Conservation (phyloP, 2,888 invertebrate species). For the Caenorhabditis angaria region DNA sequence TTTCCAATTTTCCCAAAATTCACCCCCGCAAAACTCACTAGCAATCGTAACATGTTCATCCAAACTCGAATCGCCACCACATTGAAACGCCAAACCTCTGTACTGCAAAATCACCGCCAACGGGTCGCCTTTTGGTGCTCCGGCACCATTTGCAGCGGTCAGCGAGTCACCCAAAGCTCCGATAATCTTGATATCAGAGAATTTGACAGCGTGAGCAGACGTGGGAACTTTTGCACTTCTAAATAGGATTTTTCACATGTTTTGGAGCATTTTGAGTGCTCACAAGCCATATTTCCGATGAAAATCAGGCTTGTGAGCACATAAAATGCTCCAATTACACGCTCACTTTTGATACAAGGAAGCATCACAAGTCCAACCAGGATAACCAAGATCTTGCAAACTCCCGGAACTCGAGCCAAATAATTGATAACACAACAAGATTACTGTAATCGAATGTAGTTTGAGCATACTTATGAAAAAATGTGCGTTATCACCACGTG, state of each 20-base stretch:
- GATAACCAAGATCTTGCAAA: slow-evolving; percentile 44
- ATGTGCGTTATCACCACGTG: not conserved
- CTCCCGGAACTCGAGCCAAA: not conserved
- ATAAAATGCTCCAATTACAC: not conserved
- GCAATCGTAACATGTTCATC: slow-evolving; percentile 60
- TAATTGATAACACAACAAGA: no score
- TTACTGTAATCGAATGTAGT: no score
- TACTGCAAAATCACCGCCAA: slow-evolving; percentile 61
- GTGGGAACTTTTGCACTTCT: slow-evolving; percentile 73
- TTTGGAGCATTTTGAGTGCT: not conserved
- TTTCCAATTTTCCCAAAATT: not conserved
- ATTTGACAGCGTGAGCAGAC: slow-evolving; percentile 52
- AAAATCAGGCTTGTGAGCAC: no score
- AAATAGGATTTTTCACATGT: no score
- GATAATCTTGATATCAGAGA: slow-evolving; percentile 56
- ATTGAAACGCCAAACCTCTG: slow-evolving; percentile 60
- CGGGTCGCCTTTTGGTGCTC: slow-evolving; percentile 54
- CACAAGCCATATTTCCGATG: no score
- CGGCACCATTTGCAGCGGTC: slow-evolving; percentile 65
- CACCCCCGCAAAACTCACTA: slow-evolving; percentile 33
- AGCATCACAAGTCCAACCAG: slow-evolving; percentile 50
- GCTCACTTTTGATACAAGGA: slow-evolving; percentile 28
- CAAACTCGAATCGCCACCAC: slow-evolving; percentile 56
- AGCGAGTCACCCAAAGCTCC: slow-evolving; percentile 61
- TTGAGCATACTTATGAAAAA: not conserved